A percentile compares a stretch with the other conserved stretches of the same genome.
Evolutionary conservation across 1,140 invertebrate species (phyloP).

Genomic region (Diploscapter pachys): DNA sequence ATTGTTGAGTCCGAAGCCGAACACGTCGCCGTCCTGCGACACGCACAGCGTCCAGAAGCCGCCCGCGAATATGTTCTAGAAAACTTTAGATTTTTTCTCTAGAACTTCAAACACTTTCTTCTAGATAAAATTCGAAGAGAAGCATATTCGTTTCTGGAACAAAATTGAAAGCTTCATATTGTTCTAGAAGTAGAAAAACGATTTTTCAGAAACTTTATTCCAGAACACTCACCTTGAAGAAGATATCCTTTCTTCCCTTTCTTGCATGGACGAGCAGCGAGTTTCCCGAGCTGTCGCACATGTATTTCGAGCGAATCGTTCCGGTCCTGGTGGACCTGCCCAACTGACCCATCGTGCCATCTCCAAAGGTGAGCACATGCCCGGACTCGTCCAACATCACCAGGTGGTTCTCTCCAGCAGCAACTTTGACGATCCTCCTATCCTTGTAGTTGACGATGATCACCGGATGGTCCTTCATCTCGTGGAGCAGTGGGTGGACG

Average conservation of each 20-base stretch:
- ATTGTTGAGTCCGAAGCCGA: constrained; percentile 55
- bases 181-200: too few relatives aligned
- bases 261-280: constrained; percentile 36
- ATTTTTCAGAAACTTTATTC: neutral
- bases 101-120: too few relatives aligned
- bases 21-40: constrained; percentile 50
- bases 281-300: constrained; percentile 42
- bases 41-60: constrained; percentile 51
- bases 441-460: constrained; percentile 44
- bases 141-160: too few relatives aligned
- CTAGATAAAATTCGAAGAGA: too few relatives aligned
- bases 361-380: constrained; percentile 54
- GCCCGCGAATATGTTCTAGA: constrained; percentile 50
- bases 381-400: constrained; percentile 50
- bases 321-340: constrained; percentile 45
- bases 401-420: constrained; percentile 56
- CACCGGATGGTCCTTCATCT: constrained; percentile 52
- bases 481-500: constrained; percentile 42
- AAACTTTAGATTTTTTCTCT: neutral
- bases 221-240: constrained; percentile 31
- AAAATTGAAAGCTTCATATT: too few relatives aligned
- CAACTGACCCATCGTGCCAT: constrained; percentile 52
- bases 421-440: constrained; percentile 40
- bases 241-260: constrained; percentile 41
- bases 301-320: constrained; percentile 45